Evolutionary conservation across 2,113 vertebrate genomes (phyloP).

Genomic region (Nycticorax nycticorax): DNA sequence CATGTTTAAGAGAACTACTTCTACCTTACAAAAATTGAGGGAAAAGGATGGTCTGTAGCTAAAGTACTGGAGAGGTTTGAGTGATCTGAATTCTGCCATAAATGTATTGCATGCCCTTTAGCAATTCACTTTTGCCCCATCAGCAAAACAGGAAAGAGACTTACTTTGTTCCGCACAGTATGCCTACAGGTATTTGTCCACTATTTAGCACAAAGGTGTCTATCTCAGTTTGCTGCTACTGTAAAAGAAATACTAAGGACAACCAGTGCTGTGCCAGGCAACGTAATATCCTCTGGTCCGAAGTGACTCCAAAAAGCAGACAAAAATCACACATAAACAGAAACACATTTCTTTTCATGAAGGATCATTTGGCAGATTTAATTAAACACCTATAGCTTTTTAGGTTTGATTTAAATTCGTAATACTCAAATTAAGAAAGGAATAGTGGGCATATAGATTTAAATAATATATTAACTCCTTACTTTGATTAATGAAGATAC

Average conservation of each 20-base stretch:
- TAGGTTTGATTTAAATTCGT: not conserved
- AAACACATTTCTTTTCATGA: not conserved
- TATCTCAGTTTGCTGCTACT: not conserved
- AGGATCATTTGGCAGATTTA: not conserved
- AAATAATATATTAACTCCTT: not conserved
- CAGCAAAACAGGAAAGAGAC: not conserved
- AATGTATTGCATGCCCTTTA: not conserved
- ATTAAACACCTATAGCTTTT: not conserved
- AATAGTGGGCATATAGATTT: not conserved
- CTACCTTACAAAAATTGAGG: not conserved
- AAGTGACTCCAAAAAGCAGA: not conserved
- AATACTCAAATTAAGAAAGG: not conserved
- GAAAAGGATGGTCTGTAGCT: not conserved
- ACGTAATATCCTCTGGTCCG: not conserved
- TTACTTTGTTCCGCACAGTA: not conserved
- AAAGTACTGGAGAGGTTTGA: not conserved
- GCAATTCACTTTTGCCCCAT: not conserved
- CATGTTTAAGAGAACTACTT: not conserved
- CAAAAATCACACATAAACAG: not conserved
- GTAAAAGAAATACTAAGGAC: not conserved
- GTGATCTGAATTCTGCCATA: not conserved
- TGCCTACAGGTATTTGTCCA: not conserved
- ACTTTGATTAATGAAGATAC: not conserved
- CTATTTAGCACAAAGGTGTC: not conserved
- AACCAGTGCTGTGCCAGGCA: not conserved